Base-by-base conservation (phyloP, 2,113 vertebrate species). In the Leuciscus idus region DNA sequence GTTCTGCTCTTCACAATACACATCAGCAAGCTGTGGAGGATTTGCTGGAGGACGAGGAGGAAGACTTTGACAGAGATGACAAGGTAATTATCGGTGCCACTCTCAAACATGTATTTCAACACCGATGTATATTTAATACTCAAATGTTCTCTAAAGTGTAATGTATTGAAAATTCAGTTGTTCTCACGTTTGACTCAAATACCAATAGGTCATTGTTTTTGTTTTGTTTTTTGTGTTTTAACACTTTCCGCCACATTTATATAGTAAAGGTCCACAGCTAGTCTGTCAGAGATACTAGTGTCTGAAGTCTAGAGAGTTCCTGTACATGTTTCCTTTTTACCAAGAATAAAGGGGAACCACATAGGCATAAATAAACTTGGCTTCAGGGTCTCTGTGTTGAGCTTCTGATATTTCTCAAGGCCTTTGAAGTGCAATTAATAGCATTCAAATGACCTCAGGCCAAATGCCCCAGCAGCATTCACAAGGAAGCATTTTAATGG, bases 51-150 rank as follows among this genome's bases (percentile, higher is more conserved):
- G 98, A 97, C 87, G 98, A 99, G 92, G 98, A 99, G 89, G 98
- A 99, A 94, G 98, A 99, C 89, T 97, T 97, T 95, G 98, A 99
- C 95, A 98, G 96, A 97, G 97, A 98, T 96, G 98, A 99, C 97
- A 99, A 98, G 98, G 98, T 99, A 98, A 98, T 98, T 97, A 97
- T 97, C 84, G 73, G 70, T 26, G 84, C 66, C 83, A 88, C 66
- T 77, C 73, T 8, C 87, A 90, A 88, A 91, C 92, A 89, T 85
- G 75, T 84, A 85, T 87, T 87, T 89, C 89, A 83, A 92, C 86
- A 91, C 95, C 94, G 93, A 64, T 66, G 28, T 57, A 61, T 84
- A 28, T 77, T 81, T 66, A 81, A 64, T 80, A 33, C 36, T 80
- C 77, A 80, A 26, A 43, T 28, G 15, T 61, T 48, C 79, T 39